Percentiles rank a stretch among this genome's conserved stretches.
phyloP scores from a whole-genome alignment of 2,113 vertebrate genomes.

The Sprattus sprattus region DNA sequence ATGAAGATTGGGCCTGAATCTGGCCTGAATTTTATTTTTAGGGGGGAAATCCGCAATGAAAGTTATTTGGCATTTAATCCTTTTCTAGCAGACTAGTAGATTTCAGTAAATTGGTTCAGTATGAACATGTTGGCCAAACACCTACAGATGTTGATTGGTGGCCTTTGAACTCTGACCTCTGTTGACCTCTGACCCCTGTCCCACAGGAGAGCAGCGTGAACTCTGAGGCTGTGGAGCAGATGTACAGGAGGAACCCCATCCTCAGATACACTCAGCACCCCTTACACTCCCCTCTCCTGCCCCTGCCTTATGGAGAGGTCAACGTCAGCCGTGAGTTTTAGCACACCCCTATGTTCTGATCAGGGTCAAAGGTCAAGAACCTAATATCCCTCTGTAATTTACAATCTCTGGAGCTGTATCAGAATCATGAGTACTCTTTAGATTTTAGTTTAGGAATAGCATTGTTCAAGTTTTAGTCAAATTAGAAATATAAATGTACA shows the following conservation, averaged over 20 bases:
- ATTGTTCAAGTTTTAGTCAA: background rate
- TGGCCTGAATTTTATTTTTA: background rate
- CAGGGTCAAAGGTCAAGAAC: background rate
- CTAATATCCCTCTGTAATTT: background rate
- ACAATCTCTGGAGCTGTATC: background rate
- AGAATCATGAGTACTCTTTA: background rate
- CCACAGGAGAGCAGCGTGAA: slow-evolving; percentile 85
- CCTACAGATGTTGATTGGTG: background rate
- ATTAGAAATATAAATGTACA: no score
- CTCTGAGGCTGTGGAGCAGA: slow-evolving; percentile 86
- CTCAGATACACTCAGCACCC: slow-evolving; percentile 90
- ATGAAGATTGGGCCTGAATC: background rate
- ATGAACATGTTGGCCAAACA: background rate
- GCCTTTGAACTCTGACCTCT: background rate
- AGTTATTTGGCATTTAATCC: slow-evolving; percentile 1
- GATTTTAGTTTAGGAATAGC: background rate
- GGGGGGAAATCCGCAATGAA: background rate
- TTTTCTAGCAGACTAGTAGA: background rate
- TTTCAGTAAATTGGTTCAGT: background rate
- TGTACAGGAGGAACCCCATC: slow-evolving; percentile 87
- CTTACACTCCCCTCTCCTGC: slow-evolving; percentile 85
- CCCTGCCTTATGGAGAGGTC: slow-evolving; percentile 85
- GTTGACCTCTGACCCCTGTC: slow-evolving; percentile 12
- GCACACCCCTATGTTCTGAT: background rate
- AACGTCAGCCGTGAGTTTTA: slow-evolving; percentile 74